Conservation (phyloP, 2,888 invertebrate species). For the Folsomia manolachei region DNA sequence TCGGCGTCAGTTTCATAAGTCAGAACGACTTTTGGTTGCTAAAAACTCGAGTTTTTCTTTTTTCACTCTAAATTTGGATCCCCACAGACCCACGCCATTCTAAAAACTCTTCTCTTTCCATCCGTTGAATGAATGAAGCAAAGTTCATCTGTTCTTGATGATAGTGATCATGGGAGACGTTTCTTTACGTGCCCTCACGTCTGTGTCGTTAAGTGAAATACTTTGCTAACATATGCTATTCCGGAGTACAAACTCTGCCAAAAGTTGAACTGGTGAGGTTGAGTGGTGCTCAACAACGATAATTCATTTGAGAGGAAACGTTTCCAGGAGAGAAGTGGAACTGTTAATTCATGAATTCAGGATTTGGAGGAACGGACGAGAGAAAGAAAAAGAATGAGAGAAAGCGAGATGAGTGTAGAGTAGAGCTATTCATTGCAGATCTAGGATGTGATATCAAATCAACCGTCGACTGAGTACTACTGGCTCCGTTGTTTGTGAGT, state of each 20-base stretch:
- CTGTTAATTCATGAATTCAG: neutral
- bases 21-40: neutral
- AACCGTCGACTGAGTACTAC: too few species aligned
- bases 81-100: neutral
- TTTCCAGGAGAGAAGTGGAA: neutral
- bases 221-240: neutral
- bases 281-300: neutral
- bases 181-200: constrained; percentile 19
- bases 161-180: constrained; percentile 20
- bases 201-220: constrained; percentile 4
- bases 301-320: neutral
- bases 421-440: neutral
- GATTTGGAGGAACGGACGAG: neutral
- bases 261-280: neutral
- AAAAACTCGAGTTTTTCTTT: neutral
- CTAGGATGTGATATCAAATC: too few species aligned
- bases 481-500: too few species aligned
- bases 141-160: constrained; percentile 11
- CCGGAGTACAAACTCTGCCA: neutral
- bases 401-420: neutral
- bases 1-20: too few species aligned
- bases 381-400: too few species aligned
- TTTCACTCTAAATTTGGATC: neutral
- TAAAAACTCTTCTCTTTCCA: neutral
- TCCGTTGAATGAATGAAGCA: neutral